Conservation (phyloP, 2,888 invertebrate genomes). For the Diadromus collaris region DNA sequence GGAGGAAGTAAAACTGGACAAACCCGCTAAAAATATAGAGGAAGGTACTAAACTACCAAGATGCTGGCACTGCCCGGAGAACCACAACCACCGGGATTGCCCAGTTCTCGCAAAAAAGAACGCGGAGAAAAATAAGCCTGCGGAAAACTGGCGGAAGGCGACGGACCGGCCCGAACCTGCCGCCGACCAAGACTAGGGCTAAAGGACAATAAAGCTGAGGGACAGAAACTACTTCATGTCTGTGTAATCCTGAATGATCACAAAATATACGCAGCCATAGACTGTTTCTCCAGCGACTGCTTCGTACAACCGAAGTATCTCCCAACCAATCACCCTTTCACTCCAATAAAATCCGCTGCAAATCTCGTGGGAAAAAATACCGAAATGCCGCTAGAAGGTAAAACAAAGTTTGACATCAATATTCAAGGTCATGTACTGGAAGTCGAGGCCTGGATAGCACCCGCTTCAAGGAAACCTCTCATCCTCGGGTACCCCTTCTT, state of each 20-base stretch:
- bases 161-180: not conserved
- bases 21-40: not conserved
- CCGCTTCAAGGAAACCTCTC: not conserved
- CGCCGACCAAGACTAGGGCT: not conserved
- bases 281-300: slow-evolving; percentile 1
- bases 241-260: not conserved
- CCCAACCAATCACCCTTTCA: too few species aligned
- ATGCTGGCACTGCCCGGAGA: slow-evolving; percentile 6
- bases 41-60: not conserved
- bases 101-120: not conserved
- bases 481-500: not conserved
- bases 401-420: not conserved
- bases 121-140: not conserved
- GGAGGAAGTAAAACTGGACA: not conserved
- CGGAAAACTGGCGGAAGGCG: not conserved
- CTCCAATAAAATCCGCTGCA: not conserved
- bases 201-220: not conserved
- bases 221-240: not conserved
- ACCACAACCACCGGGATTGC: not conserved
- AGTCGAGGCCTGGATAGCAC: not conserved
- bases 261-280: not conserved
- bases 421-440: not conserved
- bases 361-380: not conserved
- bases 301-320: not conserved
- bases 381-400: not conserved